Percentiles rank a stretch among this genome's conserved stretches.
These are phyloP conservation scores for Xylocopa sonorina DNA, from an alignment of 1,140 invertebrate genomes.

Conservation along the genomic window DNA sequence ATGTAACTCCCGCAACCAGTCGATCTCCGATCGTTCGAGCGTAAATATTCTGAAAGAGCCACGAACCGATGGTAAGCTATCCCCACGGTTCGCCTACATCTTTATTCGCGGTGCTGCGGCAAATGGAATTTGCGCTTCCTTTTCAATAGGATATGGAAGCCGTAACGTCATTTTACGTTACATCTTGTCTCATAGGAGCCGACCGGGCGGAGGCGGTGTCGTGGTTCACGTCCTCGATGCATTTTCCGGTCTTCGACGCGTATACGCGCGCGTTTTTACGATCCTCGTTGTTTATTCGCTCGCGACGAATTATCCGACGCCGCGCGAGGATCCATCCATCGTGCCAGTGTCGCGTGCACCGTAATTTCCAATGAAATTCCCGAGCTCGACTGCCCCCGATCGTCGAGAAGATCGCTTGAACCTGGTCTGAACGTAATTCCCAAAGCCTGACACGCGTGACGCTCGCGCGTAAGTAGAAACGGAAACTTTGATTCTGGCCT, in stretches of 20 bases:
- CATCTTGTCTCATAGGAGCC: conserved; percentile 43
- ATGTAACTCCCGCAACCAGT: background rate
- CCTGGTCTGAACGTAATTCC: no score
- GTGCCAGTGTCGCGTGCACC: no score
- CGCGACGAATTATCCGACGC: background rate
- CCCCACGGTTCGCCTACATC: conserved; percentile 16
- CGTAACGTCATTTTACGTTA: conserved; percentile 45
- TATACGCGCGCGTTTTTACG: conserved; percentile 10
- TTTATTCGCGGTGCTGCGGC: conserved; percentile 20
- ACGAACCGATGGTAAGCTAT: conserved; percentile 3
- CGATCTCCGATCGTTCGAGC: background rate
- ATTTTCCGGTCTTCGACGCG: conserved; percentile 29
- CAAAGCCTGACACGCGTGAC: no score
- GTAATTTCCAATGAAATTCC: background rate
- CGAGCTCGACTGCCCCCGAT: no score
- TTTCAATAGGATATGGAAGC: conserved; percentile 44
- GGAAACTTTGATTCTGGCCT: no score
- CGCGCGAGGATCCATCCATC: no score
- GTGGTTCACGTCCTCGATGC: conserved; percentile 23
- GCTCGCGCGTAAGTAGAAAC: no score
- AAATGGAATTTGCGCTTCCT: conserved; percentile 50
- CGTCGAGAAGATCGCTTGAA: no score
- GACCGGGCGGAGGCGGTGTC: conserved; percentile 14
- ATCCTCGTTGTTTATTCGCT: background rate
- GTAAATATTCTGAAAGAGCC: conserved; percentile 25